Conservation (phyloP, 2,797 vertebrate species). For the Neomorphus geoffroyi region DNA sequence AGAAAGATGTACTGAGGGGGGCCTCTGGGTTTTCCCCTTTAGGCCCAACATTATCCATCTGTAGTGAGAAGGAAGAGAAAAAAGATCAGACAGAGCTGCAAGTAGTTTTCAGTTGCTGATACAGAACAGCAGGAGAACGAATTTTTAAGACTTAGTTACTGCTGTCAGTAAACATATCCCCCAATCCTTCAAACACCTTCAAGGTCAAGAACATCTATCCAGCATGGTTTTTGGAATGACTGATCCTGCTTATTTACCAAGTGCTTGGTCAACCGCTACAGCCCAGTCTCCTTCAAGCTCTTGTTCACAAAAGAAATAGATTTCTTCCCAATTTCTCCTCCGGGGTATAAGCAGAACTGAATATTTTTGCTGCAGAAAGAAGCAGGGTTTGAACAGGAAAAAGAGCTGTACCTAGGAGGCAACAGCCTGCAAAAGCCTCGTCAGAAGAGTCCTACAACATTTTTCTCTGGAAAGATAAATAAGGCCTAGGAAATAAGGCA, state of each 20-base stretch:
- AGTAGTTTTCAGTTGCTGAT: neutral
- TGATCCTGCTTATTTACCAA: neutral
- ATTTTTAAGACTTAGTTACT: neutral
- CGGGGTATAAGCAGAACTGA: neutral
- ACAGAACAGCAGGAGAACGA: neutral
- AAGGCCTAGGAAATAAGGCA: neutral
- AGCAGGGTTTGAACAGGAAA: neutral
- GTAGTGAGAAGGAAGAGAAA: neutral
- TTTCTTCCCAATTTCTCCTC: neutral
- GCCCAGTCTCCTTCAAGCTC: neutral
- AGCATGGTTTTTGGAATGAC: neutral
- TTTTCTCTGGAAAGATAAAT: neutral
- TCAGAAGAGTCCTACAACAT: neutral
- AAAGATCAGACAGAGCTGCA: neutral
- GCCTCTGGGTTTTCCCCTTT: neutral
- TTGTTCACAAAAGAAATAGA: neutral
- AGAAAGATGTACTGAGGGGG: neutral
- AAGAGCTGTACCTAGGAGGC: neutral
- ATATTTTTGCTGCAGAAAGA: neutral
- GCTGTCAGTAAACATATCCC: neutral
- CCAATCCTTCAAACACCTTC: neutral
- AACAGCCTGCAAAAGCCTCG: neutral
- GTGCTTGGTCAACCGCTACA: neutral
- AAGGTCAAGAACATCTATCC: neutral
- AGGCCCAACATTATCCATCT: neutral